Evolutionary conservation across 2,113 vertebrate species (phyloP).

Genomic region (Isichthys henryi): DNA sequence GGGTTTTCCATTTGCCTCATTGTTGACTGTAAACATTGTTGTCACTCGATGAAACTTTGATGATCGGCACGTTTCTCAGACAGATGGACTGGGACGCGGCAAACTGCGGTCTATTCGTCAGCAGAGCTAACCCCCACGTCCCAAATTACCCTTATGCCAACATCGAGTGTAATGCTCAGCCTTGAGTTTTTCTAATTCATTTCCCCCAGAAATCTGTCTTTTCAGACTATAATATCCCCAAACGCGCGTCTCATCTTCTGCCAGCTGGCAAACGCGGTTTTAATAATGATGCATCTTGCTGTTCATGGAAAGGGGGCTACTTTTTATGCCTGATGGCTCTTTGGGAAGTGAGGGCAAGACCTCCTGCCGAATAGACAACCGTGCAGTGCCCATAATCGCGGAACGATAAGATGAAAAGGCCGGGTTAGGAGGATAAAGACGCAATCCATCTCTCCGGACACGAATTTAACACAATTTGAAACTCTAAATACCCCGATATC

Average conservation of each 20-base stretch:
- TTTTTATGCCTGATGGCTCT: not conserved
- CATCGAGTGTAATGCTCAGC: not conserved
- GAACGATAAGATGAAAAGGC: not conserved
- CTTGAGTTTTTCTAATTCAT: not conserved
- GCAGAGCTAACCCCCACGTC: not conserved
- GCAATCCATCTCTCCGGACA: not conserved
- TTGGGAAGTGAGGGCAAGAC: not conserved
- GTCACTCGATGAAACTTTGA: not conserved
- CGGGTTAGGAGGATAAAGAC: not conserved
- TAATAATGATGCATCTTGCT: not conserved
- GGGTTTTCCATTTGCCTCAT: not conserved
- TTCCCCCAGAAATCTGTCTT: not conserved
- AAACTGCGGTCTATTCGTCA: not conserved
- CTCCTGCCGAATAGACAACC: not conserved
- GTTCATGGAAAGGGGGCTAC: not conserved
- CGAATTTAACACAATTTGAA: conserved; percentile 13
- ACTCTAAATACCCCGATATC: not conserved
- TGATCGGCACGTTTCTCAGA: not conserved
- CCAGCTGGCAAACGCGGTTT: conserved; percentile 15
- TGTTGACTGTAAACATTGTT: not conserved
- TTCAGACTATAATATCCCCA: not conserved
- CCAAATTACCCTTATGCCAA: not conserved
- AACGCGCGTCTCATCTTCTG: conserved; percentile 14
- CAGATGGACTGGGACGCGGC: not conserved
- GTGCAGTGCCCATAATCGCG: not conserved